Evolutionary conservation across 2,888 invertebrate genomes (phyloP), one percentile per base, ranked within the genome.

Genomic region (Invenusta paracnida): DNA sequence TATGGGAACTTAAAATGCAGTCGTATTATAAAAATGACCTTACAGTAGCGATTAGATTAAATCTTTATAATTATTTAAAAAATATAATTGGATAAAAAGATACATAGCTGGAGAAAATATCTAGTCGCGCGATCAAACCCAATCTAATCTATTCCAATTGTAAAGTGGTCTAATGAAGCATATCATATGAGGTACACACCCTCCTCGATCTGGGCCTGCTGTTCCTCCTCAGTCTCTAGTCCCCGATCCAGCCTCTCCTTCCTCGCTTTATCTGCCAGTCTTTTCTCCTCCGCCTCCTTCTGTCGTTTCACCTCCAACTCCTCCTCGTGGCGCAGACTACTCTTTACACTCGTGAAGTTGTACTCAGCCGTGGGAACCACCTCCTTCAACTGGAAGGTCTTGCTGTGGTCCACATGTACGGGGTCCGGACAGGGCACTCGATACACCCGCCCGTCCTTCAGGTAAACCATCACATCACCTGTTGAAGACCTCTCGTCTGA

Each of bases 261-360:
- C 81, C 90, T 89, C 81, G 91, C 91, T 85, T 89, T 89, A 79
- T 89, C 91, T 87, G 90, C 90, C 83, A 88, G 89, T 88, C 89
- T 90, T 88, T 88, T 90, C 81, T 88, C 88, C 82, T 89, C 91
- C 86, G 90, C 90, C 87, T 91, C 90, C 86, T 90, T 90, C 85
- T 89, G 89, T 30, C 88, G 88, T 87, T 90, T 89, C 83, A 88
- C 87, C 82, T 89, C 90, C 67, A 91, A 86, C 83, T 92, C 91
- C 87, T 91, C 91, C 87, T 91, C 91, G 88, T 91, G 91, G 90
- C 90, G 87, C 1, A 91, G 88, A 27, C 88, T 87, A 0, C 91
- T 91, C 87, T 91, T 92, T 88, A 91, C 89, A 88, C 91, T 91
- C 86, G 89, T 89, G 88, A 92, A 91, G 81, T 87, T 87, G 88